These are phyloP conservation scores for Danio jaintianensis DNA, from an alignment of 2,797 vertebrate species.

Conservation along the genomic window DNA sequence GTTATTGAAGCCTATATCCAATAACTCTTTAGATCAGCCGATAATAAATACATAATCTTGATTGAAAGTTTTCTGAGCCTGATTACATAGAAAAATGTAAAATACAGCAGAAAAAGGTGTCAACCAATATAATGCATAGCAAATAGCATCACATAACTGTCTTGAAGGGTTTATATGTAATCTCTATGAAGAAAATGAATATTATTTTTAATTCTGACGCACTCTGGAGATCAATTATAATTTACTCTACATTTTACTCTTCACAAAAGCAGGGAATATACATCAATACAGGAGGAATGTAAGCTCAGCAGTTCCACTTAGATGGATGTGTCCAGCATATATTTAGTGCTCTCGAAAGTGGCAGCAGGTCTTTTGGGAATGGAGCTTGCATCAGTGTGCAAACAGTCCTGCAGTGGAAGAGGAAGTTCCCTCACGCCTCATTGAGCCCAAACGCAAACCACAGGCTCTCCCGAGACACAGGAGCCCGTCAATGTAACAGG, in stretches of 20 bases:
- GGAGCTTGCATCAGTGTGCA: constrained; percentile 52
- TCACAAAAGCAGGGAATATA: background rate
- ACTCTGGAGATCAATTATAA: background rate
- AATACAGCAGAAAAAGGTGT: no score
- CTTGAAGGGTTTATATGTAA: background rate
- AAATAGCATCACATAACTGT: no score
- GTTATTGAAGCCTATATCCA: no score
- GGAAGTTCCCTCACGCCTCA: constrained; percentile 64
- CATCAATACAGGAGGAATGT: constrained; percentile 9
- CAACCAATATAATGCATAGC: no score
- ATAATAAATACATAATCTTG: no score
- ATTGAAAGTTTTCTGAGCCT: no score
- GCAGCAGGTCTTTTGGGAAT: constrained; percentile 64
- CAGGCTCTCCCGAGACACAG: constrained; percentile 56
- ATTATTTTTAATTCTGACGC: background rate
- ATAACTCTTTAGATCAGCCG: no score
- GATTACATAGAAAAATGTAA: no score
- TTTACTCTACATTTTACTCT: background rate
- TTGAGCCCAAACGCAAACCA: constrained; percentile 63
- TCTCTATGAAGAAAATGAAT: background rate
- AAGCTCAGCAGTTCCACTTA: constrained; percentile 36
- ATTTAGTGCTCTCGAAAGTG: constrained; percentile 56
- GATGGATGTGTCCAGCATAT: constrained; percentile 44
- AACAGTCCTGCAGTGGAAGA: constrained; percentile 54
- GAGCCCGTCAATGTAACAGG: constrained; percentile 43